Evolutionary conservation across 2,113 vertebrate species (phyloP).

Genomic region (Oenanthe oenanthe): DNA sequence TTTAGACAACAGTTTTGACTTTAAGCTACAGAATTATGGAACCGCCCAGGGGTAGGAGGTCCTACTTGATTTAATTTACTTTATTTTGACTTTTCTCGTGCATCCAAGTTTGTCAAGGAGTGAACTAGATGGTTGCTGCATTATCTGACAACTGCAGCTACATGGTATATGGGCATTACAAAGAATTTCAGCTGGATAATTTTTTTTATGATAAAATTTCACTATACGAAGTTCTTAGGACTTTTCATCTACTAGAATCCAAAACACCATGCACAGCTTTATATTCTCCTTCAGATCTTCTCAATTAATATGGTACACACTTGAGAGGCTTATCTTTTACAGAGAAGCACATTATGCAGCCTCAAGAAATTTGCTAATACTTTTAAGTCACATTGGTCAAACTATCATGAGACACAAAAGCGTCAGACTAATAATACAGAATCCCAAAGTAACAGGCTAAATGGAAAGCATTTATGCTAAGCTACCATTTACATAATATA

Average conservation of each 20-base stretch:
- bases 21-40: background rate
- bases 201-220: background rate
- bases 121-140: background rate
- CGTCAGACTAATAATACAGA: background rate
- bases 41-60: background rate
- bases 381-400: background rate
- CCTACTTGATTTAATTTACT: background rate
- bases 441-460: background rate
- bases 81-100: background rate
- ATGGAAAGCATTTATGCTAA: background rate
- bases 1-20: background rate
- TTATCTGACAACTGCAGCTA: background rate
- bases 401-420: background rate
- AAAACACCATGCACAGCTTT: background rate
- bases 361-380: background rate
- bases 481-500: background rate
- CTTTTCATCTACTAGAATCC: background rate
- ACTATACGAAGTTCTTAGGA: background rate
- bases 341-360: background rate
- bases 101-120: background rate
- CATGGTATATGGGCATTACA: fast-evolving
- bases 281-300: background rate
- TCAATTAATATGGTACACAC: background rate
- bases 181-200: background rate
- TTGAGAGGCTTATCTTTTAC: background rate